Evolutionary conservation across 2,797 vertebrate species (phyloP).

Genomic region (Gymnodraco acuticeps): DNA sequence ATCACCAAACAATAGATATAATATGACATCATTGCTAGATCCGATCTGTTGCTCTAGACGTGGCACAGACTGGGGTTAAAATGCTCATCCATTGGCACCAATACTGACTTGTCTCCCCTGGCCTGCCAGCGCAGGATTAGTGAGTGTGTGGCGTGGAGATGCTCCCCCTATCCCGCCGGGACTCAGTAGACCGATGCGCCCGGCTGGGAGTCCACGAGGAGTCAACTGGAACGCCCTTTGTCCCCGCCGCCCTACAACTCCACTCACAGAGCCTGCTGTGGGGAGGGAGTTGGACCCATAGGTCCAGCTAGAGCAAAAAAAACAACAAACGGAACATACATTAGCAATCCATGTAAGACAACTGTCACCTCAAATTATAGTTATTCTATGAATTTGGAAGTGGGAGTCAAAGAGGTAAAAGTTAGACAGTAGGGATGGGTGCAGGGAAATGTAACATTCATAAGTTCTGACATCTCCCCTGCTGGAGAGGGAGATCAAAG

Average conservation of each 20-base stretch:
- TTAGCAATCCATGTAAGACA: slow-evolving; percentile 13
- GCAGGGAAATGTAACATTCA: slow-evolving; percentile 27
- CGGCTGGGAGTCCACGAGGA: slow-evolving; percentile 88
- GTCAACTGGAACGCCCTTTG: slow-evolving; percentile 93
- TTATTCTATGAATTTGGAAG: slow-evolving; percentile 26
- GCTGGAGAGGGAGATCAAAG: slow-evolving; percentile 51
- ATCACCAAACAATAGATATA: neutral
- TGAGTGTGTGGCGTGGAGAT: slow-evolving; percentile 91
- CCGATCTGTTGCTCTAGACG: neutral
- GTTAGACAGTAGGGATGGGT: slow-evolving; percentile 16
- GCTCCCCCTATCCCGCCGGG: slow-evolving; percentile 88
- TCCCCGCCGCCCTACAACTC: slow-evolving; percentile 89
- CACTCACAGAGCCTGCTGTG: slow-evolving; percentile 97
- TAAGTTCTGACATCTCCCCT: slow-evolving; percentile 30
- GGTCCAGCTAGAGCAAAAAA: slow-evolving; percentile 87
- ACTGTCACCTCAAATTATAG: slow-evolving; percentile 1
- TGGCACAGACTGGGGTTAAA: neutral
- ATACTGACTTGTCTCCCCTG: slow-evolving; percentile 93
- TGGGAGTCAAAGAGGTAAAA: slow-evolving; percentile 24
- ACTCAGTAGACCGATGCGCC: slow-evolving; percentile 90
- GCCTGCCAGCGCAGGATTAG: slow-evolving; percentile 86
- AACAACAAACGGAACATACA: neutral
- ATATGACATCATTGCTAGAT: neutral
- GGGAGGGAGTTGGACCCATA: slow-evolving; percentile 97
- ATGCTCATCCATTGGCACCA: neutral